Evolutionary conservation across 2,888 invertebrate genomes (phyloP).

Genomic region (Bellardia pandia): DNA sequence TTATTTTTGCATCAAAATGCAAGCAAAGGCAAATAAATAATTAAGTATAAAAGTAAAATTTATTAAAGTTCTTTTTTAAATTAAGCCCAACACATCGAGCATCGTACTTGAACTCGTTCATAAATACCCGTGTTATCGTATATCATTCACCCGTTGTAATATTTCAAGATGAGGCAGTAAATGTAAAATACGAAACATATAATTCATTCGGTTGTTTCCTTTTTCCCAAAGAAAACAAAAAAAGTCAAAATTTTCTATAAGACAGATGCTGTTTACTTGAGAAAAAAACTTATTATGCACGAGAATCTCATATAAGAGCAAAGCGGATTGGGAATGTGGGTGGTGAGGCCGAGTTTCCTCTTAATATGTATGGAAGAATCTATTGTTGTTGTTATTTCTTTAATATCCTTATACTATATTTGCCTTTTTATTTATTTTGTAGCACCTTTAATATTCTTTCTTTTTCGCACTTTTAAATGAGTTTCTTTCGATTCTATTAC

Average conservation of each 20-base stretch:
- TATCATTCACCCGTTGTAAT: slow-evolving; percentile 70
- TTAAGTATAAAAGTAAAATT: not conserved
- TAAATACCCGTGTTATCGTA: slow-evolving; percentile 37
- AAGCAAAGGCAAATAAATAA: not conserved
- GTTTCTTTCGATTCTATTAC: slow-evolving; percentile 68
- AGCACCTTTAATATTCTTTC: slow-evolving; percentile 72
- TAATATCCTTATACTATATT: slow-evolving; percentile 57
- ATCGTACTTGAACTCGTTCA: slow-evolving; percentile 47
- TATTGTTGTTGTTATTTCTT: slow-evolving; percentile 57
- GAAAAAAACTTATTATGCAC: slow-evolving; percentile 34
- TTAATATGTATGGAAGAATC: slow-evolving; percentile 21
- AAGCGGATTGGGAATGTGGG: not conserved
- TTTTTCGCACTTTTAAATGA: slow-evolving; percentile 71
- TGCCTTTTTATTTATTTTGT: slow-evolving; percentile 55
- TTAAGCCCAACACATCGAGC: not conserved
- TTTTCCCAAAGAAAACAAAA: slow-evolving; percentile 15
- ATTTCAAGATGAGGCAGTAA: slow-evolving; percentile 73
- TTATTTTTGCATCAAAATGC: not conserved
- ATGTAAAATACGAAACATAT: slow-evolving; percentile 70
- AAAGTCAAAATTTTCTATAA: slow-evolving; percentile 43
- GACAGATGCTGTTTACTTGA: slow-evolving; percentile 71
- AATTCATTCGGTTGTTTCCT: slow-evolving; percentile 67
- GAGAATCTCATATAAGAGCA: slow-evolving; percentile 13
- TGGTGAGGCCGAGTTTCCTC: slow-evolving; percentile 20
- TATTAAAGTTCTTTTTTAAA: slow-evolving; percentile 16